Evolutionary conservation across 2,113 vertebrate genomes (phyloP), one percentile per base, ranked within the genome.

Genomic region (Nyctereutes procyonoides): DNA sequence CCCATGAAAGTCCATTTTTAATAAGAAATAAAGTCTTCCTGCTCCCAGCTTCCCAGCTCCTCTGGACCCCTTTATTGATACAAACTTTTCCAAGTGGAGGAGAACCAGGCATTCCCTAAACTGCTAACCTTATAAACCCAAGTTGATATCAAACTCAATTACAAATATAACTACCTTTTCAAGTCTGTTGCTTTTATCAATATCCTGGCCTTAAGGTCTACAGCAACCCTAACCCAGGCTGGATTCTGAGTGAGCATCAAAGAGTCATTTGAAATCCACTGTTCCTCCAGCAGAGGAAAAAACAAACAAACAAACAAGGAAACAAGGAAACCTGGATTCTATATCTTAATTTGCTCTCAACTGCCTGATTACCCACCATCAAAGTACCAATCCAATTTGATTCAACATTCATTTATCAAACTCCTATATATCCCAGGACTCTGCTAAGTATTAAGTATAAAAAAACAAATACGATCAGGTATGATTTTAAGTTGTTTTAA

Each of bases 1-100:
- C 43, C 43, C 43, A 88, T 35, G 24, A 96, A 94, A 86, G 55
- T 22, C 38, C 53, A 82, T 55, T 89, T 97, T 96, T 89, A 96
- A 65, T 90, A 95, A 96, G 82, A 73, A 96, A 22, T 30, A 1
- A 32, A 96, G 30, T 63, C 7, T 65, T 92, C 20, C 53, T 74
- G 15, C 17, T 82, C 55, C 48, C 38, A 43, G 24, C 4, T 77
- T 67, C 56, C 38, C 71, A 89, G 73, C 3, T 97, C 38, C n/a
- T 93, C 43, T 22, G n/a, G 79, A 73, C 9, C 30, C 53, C 58
- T 88, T 74, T 48, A 76, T 22, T 65, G 60, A 28, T 38, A 81
- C 38, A 96, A 58, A 96, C 7, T 62, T 93, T 38, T 74, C 19
- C 17, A 96, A 71, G 56, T n/a, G 1, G 55, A 67, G 15, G 26